Evolutionary conservation across 2,888 invertebrate species (phyloP).

Genomic region (Agelastica alni): DNA sequence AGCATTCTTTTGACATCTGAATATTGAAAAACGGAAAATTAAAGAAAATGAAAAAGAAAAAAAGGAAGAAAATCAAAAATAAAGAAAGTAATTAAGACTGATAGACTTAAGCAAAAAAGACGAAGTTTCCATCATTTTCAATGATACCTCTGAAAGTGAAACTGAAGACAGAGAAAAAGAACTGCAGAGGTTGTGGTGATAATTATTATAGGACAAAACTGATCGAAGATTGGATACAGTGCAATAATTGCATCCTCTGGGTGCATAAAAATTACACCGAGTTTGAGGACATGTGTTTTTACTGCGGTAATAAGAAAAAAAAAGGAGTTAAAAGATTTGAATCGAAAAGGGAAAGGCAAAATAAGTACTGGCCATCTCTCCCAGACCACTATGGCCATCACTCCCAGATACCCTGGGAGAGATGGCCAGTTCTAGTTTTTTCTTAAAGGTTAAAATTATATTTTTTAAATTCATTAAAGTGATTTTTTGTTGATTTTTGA

Average conservation of each 20-base stretch:
- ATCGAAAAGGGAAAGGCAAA: not conserved
- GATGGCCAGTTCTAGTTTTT: not conserved
- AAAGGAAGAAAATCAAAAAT: not conserved
- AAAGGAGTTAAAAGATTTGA: not conserved
- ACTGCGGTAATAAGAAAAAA: conserved; percentile 1
- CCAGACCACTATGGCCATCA: not conserved
- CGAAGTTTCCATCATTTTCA: not conserved
- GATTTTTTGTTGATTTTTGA: not conserved
- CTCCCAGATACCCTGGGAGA: not conserved
- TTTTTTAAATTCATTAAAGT: not conserved
- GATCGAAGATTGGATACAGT: conserved; percentile 6
- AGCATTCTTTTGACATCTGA: not conserved
- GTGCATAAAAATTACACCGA: conserved; percentile 3
- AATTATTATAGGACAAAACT: conserved; percentile 6
- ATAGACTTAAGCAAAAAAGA: not conserved
- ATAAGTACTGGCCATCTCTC: not conserved
- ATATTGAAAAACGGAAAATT: not conserved
- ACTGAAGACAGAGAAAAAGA: conserved; percentile 6
- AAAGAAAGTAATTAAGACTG: not conserved
- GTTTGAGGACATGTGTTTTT: not conserved
- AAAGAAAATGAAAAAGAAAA: too few relatives aligned
- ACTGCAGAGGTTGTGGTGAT: conserved; percentile 5
- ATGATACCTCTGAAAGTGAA: conserved; percentile 8
- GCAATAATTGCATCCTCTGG: not conserved
- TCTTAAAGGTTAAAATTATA: not conserved